Conservation (phyloP, 2,113 vertebrate species). For the Pygoscelis antarcticus region DNA sequence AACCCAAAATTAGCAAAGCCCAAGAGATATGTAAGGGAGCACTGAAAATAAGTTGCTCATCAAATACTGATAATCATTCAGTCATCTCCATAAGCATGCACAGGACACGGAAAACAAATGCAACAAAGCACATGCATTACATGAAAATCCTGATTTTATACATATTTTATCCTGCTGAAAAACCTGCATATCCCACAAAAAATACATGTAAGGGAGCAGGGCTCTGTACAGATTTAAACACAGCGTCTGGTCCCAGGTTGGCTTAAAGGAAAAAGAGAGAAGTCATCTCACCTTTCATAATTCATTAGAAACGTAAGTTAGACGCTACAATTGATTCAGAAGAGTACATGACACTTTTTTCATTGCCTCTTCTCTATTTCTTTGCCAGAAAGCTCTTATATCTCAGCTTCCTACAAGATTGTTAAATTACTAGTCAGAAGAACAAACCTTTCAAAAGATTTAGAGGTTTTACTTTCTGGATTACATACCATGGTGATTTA, state of each 20-base stretch:
- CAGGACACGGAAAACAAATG: neutral
- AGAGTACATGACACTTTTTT: neutral
- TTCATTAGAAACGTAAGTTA: slow-evolving; percentile 5
- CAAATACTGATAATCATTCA: neutral
- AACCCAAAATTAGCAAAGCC: neutral
- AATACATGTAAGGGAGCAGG: neutral
- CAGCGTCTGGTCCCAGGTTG: neutral
- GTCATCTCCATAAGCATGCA: neutral
- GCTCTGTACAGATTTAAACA: neutral
- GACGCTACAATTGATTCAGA: neutral
- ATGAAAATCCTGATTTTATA: neutral
- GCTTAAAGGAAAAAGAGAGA: neutral
- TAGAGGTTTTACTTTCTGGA: slow-evolving; percentile 14
- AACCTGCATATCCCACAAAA: neutral
- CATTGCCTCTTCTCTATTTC: neutral
- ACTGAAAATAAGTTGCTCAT: neutral
- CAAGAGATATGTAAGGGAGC: neutral
- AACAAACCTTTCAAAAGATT: slow-evolving; percentile 26
- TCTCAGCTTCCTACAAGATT: slow-evolving; percentile 14
- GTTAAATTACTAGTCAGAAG: neutral
- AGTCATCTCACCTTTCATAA: neutral
- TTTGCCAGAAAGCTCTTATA: slow-evolving; percentile 24
- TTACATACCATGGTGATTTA: neutral
- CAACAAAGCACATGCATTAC: neutral
- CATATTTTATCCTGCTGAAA: neutral